Evolutionary conservation across 2,113 vertebrate genomes (phyloP).

Genomic region (Syrmaticus mikado): DNA sequence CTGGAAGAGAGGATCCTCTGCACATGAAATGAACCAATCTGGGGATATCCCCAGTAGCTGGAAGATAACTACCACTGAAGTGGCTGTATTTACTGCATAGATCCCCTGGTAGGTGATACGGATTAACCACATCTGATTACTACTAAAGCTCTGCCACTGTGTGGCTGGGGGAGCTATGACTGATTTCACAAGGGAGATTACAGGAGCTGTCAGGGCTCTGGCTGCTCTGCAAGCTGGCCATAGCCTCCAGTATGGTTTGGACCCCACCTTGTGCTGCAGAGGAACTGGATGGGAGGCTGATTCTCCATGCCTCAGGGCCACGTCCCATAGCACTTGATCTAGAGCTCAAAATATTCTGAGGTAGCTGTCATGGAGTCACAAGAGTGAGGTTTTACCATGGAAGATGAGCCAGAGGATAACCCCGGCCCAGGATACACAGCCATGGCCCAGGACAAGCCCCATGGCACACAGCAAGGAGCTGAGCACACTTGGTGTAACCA

Average conservation of each 20-base stretch:
- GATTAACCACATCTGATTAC: background rate
- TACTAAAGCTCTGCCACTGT: background rate
- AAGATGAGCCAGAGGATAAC: background rate
- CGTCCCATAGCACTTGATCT: too few relatives aligned
- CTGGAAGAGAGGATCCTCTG: background rate
- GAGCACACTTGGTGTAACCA: background rate
- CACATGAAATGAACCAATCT: background rate
- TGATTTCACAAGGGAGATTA: background rate
- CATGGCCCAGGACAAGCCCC: accelerated
- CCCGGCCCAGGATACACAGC: background rate
- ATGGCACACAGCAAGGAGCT: background rate
- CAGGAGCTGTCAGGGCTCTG: background rate
- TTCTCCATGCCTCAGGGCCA: background rate
- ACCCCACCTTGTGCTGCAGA: background rate
- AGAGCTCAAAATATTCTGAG: background rate
- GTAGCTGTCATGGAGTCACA: background rate
- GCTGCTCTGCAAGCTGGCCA: background rate
- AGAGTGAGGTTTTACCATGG: background rate
- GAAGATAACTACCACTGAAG: background rate
- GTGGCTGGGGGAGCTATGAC: background rate
- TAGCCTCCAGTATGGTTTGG: background rate
- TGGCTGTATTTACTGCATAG: background rate
- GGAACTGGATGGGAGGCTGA: background rate
- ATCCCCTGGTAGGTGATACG: background rate
- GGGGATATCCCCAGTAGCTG: background rate